These are phyloP conservation scores for Periparus ater DNA, from an alignment of 2,797 vertebrate species.

Conservation along the genomic window DNA sequence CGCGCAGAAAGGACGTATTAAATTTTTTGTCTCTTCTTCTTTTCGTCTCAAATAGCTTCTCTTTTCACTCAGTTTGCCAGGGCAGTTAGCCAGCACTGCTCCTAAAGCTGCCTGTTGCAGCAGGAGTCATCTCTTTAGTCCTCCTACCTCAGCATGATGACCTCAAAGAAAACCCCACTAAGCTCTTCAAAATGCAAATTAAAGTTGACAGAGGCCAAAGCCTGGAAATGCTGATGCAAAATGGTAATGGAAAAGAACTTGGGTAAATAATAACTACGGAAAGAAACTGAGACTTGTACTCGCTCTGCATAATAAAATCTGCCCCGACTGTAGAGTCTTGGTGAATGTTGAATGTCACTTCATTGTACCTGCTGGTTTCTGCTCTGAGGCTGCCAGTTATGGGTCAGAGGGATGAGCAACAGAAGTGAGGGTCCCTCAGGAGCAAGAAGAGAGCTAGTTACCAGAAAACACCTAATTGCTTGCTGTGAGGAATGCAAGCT, in stretches of 20 bases:
- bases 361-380: neutral
- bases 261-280: neutral
- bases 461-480: neutral
- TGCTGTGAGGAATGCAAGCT: neutral
- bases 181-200: conserved; percentile 51
- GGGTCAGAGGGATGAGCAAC: neutral
- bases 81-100: neutral
- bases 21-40: neutral
- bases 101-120: neutral
- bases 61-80: neutral
- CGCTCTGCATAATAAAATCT: neutral
- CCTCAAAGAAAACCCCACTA: neutral
- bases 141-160: neutral
- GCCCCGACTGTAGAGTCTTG: neutral
- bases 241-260: conserved; percentile 4
- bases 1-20: neutral
- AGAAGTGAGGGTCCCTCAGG: neutral
- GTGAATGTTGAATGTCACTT: neutral
- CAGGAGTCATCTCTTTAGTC: neutral
- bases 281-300: neutral
- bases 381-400: neutral
- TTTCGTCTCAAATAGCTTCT: neutral
- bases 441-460: neutral
- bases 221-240: neutral
- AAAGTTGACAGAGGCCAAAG: conserved; percentile 9